Conservation (phyloP, 1,140 invertebrate genomes). For the Drosophila seguyi region DNA sequence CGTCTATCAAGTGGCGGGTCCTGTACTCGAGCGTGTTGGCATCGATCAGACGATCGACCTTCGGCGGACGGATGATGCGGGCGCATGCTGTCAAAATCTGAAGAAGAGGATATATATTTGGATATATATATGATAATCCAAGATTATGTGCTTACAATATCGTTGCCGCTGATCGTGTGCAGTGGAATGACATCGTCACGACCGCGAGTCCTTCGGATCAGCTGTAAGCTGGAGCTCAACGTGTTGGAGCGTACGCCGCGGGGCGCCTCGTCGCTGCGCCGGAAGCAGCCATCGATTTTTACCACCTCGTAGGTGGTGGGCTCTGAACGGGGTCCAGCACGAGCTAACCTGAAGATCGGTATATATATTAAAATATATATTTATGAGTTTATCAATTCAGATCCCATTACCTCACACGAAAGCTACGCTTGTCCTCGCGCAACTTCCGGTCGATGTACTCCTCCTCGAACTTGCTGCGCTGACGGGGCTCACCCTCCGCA, state of each 20-base stretch:
- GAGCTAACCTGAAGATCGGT: slow-evolving; percentile 86
- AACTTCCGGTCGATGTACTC: slow-evolving; percentile 79
- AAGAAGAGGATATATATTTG: background rate
- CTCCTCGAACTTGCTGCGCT: slow-evolving; percentile 81
- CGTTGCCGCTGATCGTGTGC: slow-evolving; percentile 86
- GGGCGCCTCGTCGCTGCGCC: slow-evolving; percentile 86
- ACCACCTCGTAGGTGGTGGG: slow-evolving; percentile 89
- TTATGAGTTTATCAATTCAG: no score
- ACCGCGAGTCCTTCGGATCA: slow-evolving; percentile 85
- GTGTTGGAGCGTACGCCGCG: slow-evolving; percentile 73
- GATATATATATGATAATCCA: background rate
- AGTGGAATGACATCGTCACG: slow-evolving; percentile 85
- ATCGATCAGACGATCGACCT: slow-evolving; percentile 90
- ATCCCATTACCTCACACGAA: slow-evolving; percentile 85
- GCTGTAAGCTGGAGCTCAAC: slow-evolving; percentile 85
- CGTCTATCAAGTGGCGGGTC: slow-evolving; percentile 93
- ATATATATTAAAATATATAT: background rate
- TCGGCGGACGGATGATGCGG: slow-evolving; percentile 88
- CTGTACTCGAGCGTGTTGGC: slow-evolving; percentile 93
- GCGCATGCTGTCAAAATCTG: slow-evolving; percentile 90
- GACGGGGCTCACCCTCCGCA: slow-evolving; percentile 76
- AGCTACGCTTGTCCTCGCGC: slow-evolving; percentile 83
- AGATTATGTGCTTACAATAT: slow-evolving; percentile 86
- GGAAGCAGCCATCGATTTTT: slow-evolving; percentile 86
- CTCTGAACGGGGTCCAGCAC: slow-evolving; percentile 88